These are phyloP conservation scores for Acrocephalus arundinaceus DNA, from an alignment of 2,113 vertebrate species.

Conservation along the genomic window DNA sequence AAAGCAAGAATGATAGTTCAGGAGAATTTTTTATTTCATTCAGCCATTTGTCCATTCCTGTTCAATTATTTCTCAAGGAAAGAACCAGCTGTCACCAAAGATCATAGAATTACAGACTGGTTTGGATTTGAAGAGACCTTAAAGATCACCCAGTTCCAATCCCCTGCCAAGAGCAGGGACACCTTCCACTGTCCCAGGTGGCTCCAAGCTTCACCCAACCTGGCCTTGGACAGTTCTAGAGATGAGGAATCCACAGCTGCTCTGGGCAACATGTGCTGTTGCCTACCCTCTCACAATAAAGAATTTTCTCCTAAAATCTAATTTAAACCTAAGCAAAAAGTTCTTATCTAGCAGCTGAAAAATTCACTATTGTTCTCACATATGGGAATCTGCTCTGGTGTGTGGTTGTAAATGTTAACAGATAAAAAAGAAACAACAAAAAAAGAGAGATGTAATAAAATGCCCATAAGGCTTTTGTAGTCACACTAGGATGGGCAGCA, in stretches of 20 bases:
- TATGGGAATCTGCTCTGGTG: neutral
- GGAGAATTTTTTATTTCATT: neutral
- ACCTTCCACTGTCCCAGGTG: fast-evolving
- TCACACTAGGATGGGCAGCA: neutral
- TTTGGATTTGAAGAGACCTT: neutral
- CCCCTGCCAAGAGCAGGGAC: neutral
- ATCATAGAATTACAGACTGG: neutral
- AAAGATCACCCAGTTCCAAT: neutral
- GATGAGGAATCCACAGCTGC: fast-evolving
- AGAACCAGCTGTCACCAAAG: neutral
- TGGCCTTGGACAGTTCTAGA: neutral
- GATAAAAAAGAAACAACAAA: neutral
- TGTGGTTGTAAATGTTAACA: neutral
- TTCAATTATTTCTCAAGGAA: neutral
- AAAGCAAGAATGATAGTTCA: neutral
- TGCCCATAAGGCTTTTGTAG: neutral
- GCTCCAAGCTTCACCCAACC: neutral
- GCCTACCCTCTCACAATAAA: neutral
- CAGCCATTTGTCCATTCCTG: neutral
- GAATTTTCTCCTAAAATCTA: no score
- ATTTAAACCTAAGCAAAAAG: neutral
- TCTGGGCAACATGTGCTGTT: neutral
- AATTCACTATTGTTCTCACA: neutral
- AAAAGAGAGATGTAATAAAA: neutral
- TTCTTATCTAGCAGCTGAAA: neutral